Evolutionary conservation across 2,113 vertebrate genomes (phyloP).

Genomic region (Ascaphus truei): DNA sequence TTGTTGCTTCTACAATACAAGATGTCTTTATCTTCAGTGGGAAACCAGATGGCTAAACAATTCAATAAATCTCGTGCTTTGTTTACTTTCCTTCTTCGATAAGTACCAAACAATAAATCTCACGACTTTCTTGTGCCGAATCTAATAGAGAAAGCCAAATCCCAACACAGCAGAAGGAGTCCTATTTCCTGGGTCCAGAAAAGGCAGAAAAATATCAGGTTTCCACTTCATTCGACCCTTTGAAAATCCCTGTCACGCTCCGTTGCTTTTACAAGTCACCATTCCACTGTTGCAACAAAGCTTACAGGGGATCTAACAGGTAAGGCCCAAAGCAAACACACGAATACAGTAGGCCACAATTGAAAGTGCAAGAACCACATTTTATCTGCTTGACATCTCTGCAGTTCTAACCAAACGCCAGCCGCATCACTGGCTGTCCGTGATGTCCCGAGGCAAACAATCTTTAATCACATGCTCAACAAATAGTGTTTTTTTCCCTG

Average conservation of each 20-base stretch:
- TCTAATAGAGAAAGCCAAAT: slow-evolving; percentile 25
- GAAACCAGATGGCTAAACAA: slow-evolving; percentile 74
- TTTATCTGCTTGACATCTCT: slow-evolving; percentile 63
- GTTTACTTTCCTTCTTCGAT: slow-evolving; percentile 48
- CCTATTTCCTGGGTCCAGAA: slow-evolving; percentile 63
- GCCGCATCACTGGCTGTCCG: slow-evolving; percentile 59
- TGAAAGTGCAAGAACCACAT: slow-evolving; percentile 51
- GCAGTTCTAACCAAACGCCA: slow-evolving; percentile 58
- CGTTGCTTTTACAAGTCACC: slow-evolving; percentile 68
- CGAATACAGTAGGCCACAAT: slow-evolving; percentile 34
- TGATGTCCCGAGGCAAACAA: slow-evolving; percentile 69
- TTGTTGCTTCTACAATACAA: background rate
- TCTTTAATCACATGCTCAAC: slow-evolving; percentile 87
- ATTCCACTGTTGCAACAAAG: slow-evolving; percentile 62
- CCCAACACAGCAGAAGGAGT: slow-evolving; percentile 47
- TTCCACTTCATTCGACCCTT: slow-evolving; percentile 68
- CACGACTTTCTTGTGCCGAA: slow-evolving; percentile 13
- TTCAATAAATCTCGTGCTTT: slow-evolving; percentile 46
- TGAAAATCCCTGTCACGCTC: slow-evolving; percentile 63
- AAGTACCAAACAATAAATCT: slow-evolving; percentile 48
- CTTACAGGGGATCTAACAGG: slow-evolving; percentile 67
- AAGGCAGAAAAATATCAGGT: slow-evolving; percentile 77
- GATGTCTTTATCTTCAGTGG: slow-evolving; percentile 20
- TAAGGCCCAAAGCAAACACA: slow-evolving; percentile 64
- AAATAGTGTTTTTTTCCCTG: slow-evolving; percentile 68